These are phyloP conservation scores for Scolanthus callimorphus DNA, from an alignment of 92 coral and sea anemone species.

Conservation along the genomic window DNA sequence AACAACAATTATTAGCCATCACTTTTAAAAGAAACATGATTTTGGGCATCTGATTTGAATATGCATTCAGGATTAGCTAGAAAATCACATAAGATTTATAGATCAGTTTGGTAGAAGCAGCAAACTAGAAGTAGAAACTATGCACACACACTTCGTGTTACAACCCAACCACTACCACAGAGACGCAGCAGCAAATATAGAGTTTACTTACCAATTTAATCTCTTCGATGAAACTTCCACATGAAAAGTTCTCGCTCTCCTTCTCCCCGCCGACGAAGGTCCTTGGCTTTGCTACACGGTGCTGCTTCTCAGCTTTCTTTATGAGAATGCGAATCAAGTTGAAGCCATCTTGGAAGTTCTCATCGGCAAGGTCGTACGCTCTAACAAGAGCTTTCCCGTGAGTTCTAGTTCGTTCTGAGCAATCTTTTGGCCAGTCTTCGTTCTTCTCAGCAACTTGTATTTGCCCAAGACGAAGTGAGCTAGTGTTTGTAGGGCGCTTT, in stretches of 20 bases:
- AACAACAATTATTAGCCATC: no score
- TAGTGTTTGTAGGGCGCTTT: conserved; percentile 19
- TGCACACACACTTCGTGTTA: no score
- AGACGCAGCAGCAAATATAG: no score
- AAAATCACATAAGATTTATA: no score
- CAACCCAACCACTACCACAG: no score
- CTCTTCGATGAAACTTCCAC: conserved; percentile 42
- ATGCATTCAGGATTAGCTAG: no score
- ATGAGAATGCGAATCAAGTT: conserved; percentile 44
- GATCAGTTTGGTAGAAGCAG: no score
- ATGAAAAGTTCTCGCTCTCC: conserved; percentile 27
- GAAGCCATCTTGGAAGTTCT: conserved; percentile 42
- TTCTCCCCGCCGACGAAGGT: conserved; percentile 33
- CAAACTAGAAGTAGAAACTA: no score
- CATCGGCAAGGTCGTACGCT: conserved; percentile 6
- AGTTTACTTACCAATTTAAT: conserved; percentile 69
- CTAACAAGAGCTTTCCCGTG: conserved; percentile 22
- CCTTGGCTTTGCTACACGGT: conserved; percentile 14
- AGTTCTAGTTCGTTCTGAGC: conserved; percentile 9
- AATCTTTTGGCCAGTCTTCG: conserved; percentile 25
- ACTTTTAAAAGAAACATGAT: no score
- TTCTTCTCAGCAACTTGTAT: conserved; percentile 78
- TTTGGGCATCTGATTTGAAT: no score
- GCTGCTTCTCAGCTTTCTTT: conserved; percentile 16
- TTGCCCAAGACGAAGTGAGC: conserved; percentile 69